A percentile compares a stretch with the other conserved stretches of the same genome.
phyloP scores from a whole-genome alignment of 2,888 invertebrate genomes.

The Drymonia ruficornis region DNA sequence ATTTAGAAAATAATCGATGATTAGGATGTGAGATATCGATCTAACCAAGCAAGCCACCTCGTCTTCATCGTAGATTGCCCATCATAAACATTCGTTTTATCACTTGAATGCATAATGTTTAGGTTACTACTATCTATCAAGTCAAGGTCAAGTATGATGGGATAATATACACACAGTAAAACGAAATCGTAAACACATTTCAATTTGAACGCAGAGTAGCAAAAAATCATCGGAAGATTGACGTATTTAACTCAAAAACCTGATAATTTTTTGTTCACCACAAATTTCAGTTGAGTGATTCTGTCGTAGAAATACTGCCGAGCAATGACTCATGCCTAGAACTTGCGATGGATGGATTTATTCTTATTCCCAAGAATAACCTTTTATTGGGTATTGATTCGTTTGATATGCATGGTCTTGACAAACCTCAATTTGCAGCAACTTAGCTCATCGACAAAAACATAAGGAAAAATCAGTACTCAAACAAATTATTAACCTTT shows the following conservation, averaged over 20 bases:
- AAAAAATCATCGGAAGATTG: slow-evolving; percentile 16
- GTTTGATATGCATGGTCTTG: background rate
- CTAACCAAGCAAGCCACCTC: too few relatives aligned
- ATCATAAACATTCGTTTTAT: too few relatives aligned
- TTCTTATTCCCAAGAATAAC: slow-evolving; percentile 19
- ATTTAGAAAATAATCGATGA: too few relatives aligned
- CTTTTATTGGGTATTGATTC: background rate
- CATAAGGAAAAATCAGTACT: background rate
- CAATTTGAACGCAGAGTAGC: background rate
- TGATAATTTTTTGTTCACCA: slow-evolving; percentile 22
- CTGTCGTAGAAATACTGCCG: slow-evolving; percentile 15
- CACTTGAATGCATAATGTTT: too few relatives aligned
- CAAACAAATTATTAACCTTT: slow-evolving; percentile 4
- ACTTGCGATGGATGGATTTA: slow-evolving; percentile 6
- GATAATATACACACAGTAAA: background rate
- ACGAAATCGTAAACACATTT: slow-evolving; percentile 1
- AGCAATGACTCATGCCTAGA: slow-evolving; percentile 19
- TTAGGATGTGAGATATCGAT: too few relatives aligned
- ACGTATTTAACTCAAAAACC: slow-evolving; percentile 22
- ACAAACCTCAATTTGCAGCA: background rate
- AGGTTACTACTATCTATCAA: too few relatives aligned
- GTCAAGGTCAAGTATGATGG: background rate
- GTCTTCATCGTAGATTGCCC: too few relatives aligned
- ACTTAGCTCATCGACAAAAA: background rate
- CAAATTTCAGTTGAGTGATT: slow-evolving; percentile 24